Base-by-base conservation (phyloP, 2,797 vertebrate genomes). In the Leptatherina wallacei region DNA sequence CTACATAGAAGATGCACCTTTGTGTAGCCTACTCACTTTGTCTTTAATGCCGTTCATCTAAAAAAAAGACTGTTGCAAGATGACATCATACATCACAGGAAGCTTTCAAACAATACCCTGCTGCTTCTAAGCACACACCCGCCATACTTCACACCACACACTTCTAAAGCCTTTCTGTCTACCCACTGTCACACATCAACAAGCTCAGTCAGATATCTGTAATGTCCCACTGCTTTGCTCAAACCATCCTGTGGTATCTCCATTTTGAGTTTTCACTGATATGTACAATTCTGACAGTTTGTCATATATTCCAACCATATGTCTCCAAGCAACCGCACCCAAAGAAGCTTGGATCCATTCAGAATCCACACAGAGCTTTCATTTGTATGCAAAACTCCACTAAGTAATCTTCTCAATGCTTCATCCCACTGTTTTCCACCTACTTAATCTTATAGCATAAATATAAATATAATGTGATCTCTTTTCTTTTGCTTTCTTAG, bases 111-210 rank as follows among this genome's bases (percentile, higher is more conserved):
- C 80, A 79, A 74, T 32, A 66, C 44, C 82, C 83, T 14, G 75
- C 84, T 73, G 85, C 66, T 55, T 76, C 60, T 36, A 22, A 71
- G 61, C 82, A 58, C 75, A 82, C 76, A 74, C 82, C 65, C 77
- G 73, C 71, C n/a, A 44, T 44, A 62, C 89, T 71, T 79, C 83
- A 75, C 80, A 81, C 71, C 77, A 52, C 75, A 75, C 80, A 71
- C 76, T 69, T 86, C 79, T 83, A 75, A 84, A 85, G 71, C 68
- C 78, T 47, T 62, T 77, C 78, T 68, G 71, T 82, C 71, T 78
- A 33, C 78, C 64, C 80, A 51, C 80, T 81, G 87, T 89, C 90
- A 89, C 93, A 90, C 90, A 86, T 89, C 88, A 89, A 71, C 84
- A 61, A 77, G 80, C 86, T 85, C 88, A 80, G 86, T 84, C 83